Evolutionary conservation across 2,113 vertebrate species (phyloP).

Genomic region (Elaphurus davidianus): DNA sequence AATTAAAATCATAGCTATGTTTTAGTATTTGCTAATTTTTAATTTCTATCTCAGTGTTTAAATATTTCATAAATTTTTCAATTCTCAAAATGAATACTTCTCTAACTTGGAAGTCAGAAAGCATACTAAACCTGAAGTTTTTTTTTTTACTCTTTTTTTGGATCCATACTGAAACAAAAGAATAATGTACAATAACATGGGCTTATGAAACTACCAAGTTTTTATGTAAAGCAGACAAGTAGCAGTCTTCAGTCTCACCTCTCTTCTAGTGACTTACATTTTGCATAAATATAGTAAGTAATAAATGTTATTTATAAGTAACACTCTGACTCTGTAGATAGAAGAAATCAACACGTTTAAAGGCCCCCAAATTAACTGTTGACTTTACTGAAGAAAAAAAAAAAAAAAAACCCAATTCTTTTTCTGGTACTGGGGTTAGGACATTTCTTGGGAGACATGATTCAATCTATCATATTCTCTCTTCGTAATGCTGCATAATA

Average conservation of each 20-base stretch:
- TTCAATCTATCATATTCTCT: not conserved
- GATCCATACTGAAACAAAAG: not conserved
- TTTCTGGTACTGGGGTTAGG: not conserved
- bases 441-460: not conserved
- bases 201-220: not conserved
- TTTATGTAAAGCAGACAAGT: not conserved
- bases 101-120: not conserved
- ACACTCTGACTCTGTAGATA: not conserved
- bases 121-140: not conserved
- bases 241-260: not conserved
- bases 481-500: not conserved
- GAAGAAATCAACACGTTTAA: not conserved
- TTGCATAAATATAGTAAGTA: not conserved
- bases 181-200: not conserved
- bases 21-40: not conserved
- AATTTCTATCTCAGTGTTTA: not conserved
- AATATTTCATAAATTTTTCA: not conserved
- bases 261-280: not conserved
- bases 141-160: not conserved
- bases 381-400: not conserved
- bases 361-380: not conserved
- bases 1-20: not conserved
- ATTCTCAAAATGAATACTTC: not conserved
- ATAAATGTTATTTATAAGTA: not conserved
- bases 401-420: not conserved